Percentiles rank a stretch among this genome's conserved stretches.
phyloP scores from a whole-genome alignment of 2,113 vertebrate genomes.

The Megaceryle maxima region DNA sequence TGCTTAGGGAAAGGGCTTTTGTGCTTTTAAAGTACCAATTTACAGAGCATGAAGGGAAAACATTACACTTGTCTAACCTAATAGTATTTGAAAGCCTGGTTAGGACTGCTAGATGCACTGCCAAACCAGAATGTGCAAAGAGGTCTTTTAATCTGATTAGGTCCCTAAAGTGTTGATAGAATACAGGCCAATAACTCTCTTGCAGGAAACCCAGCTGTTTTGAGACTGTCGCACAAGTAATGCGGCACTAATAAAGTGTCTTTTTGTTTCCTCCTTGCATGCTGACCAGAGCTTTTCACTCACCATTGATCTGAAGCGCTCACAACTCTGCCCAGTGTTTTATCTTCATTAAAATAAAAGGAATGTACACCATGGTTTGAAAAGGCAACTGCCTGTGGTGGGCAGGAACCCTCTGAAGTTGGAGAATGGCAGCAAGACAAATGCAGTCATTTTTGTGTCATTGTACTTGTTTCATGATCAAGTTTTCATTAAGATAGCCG shows the following conservation, averaged over 20 bases:
- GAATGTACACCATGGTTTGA: not conserved
- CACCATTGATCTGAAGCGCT: not conserved
- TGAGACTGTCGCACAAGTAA: not conserved
- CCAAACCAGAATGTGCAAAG: not conserved
- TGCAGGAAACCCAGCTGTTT: constrained; percentile 12
- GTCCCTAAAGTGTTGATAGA: not conserved
- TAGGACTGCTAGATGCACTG: not conserved
- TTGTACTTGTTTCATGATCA: not conserved
- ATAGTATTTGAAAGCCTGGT: not conserved
- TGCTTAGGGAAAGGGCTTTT: not conserved
- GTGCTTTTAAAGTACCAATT: not conserved
- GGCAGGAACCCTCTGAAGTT: not conserved
- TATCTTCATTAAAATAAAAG: not conserved
- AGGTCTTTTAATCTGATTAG: not conserved
- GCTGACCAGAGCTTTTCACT: constrained; percentile 1
- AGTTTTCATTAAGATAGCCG: not conserved
- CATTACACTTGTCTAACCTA: not conserved
- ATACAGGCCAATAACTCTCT: not conserved
- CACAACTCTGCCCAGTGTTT: not conserved
- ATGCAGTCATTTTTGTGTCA: not conserved
- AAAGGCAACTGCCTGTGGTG: not conserved
- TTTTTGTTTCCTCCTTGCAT: not conserved
- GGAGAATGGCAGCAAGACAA: not conserved
- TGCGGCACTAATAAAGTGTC: not conserved
- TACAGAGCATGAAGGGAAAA: not conserved